Evolutionary conservation across 64 coral and sea anemone species (phyloP).

Genomic region (Cladopsammia gracilis): DNA sequence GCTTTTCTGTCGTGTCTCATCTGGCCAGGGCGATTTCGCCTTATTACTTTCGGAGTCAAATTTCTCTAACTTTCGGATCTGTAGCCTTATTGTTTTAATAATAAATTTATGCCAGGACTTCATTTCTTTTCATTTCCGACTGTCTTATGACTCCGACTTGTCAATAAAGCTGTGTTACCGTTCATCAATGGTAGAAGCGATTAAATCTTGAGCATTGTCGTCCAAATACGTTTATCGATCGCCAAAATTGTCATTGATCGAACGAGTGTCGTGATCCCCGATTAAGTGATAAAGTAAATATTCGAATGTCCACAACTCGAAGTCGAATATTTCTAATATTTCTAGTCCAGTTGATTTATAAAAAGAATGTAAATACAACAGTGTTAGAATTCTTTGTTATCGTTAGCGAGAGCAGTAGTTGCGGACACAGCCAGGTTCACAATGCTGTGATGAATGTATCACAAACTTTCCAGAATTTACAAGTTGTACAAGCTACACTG

Average conservation of each 20-base stretch:
- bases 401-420: background rate
- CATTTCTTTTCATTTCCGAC: conserved; percentile 29
- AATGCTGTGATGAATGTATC: background rate
- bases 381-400: background rate
- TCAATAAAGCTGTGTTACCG: conserved; percentile 10
- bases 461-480: background rate
- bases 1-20: background rate
- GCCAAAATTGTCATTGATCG: background rate
- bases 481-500: background rate
- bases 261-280: background rate
- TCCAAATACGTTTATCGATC: background rate
- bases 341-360: background rate
- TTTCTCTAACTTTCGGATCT: background rate
- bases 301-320: background rate
- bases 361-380: background rate
- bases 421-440: background rate
- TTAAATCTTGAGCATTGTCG: conserved; percentile 12
- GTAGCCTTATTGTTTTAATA: background rate
- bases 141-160: background rate
- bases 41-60: background rate
- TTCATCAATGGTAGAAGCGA: background rate
- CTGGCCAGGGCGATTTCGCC: background rate
- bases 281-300: background rate
- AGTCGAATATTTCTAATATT: background rate
- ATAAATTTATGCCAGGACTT: conserved; percentile 8